Conservation (phyloP, 1,140 invertebrate species). For the Heliothis subflexa region DNA sequence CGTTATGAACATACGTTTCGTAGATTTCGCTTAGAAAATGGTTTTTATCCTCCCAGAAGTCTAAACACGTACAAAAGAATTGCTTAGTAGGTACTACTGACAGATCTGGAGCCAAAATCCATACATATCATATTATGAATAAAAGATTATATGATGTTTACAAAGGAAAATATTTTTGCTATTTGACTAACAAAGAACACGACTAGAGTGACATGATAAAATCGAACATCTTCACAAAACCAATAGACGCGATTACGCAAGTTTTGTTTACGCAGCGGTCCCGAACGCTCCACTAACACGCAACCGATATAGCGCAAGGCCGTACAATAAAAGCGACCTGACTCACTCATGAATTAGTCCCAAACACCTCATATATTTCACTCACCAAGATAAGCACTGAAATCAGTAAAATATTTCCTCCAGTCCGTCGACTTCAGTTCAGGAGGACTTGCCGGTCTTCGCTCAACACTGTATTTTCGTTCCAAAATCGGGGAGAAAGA, state of each 20-base stretch:
- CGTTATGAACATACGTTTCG: background rate
- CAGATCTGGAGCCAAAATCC: background rate
- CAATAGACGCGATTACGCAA: constrained; percentile 71
- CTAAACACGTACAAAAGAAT: background rate
- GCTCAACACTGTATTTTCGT: constrained; percentile 80
- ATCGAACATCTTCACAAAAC: constrained; percentile 32
- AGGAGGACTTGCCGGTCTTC: constrained; percentile 68
- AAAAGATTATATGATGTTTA: constrained; percentile 1
- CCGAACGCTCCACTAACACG: constrained; percentile 78
- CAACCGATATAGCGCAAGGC: constrained; percentile 82
- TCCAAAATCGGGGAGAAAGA: constrained; percentile 85
- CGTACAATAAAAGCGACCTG: constrained; percentile 75
- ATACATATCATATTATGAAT: constrained; percentile 4
- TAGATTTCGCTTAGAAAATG: background rate
- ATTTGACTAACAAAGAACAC: constrained; percentile 37
- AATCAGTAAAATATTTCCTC: constrained; percentile 83
- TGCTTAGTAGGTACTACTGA: background rate
- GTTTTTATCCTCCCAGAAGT: background rate
- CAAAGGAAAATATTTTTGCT: constrained; percentile 12
- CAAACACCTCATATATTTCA: constrained; percentile 58
- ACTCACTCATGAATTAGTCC: constrained; percentile 68
- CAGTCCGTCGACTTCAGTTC: constrained; percentile 74
- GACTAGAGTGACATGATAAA: constrained; percentile 11
- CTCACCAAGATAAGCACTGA: constrained; percentile 85
- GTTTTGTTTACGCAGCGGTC: constrained; percentile 75